These are phyloP conservation scores for Larimichthys crocea DNA, from an alignment of 2,113 vertebrate species.

Conservation along the genomic window DNA sequence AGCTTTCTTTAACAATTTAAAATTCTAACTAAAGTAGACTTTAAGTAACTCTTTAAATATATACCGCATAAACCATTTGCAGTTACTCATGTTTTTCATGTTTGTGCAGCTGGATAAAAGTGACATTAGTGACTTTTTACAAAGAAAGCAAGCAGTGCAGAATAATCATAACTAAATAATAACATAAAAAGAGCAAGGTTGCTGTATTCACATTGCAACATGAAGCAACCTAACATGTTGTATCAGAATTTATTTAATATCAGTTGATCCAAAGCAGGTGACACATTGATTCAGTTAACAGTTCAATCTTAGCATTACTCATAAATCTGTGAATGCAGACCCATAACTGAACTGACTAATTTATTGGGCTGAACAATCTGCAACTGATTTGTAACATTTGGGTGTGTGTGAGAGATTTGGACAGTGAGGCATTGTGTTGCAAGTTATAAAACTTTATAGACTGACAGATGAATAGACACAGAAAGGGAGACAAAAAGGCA, in stretches of 20 bases:
- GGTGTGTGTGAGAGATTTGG: conserved; percentile 43
- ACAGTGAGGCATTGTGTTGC: conserved; percentile 42
- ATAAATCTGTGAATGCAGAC: conserved; percentile 45
- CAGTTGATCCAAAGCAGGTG: conserved; percentile 18
- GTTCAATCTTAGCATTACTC: neutral
- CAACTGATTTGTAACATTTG: conserved; percentile 44
- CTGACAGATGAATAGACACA: conserved; percentile 51
- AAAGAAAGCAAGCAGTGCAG: no score
- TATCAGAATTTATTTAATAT: conserved; percentile 9
- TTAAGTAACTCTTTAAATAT: no score
- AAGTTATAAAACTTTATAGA: conserved; percentile 55
- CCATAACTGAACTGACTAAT: conserved; percentile 44
- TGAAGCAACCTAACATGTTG: neutral
- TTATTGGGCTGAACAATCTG: conserved; percentile 59
- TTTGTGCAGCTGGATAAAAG: no score
- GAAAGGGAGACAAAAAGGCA: conserved; percentile 29
- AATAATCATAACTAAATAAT: no score
- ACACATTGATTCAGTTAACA: conserved; percentile 37
- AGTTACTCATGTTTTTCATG: no score
- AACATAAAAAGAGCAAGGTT: neutral
- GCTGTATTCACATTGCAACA: neutral
- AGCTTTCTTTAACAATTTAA: neutral
- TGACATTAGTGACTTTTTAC: no score
- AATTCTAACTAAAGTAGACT: neutral
- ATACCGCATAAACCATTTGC: no score